Evolutionary conservation across 2,888 invertebrate genomes (phyloP).

Genomic region (Brachyopa scutellaris): DNA sequence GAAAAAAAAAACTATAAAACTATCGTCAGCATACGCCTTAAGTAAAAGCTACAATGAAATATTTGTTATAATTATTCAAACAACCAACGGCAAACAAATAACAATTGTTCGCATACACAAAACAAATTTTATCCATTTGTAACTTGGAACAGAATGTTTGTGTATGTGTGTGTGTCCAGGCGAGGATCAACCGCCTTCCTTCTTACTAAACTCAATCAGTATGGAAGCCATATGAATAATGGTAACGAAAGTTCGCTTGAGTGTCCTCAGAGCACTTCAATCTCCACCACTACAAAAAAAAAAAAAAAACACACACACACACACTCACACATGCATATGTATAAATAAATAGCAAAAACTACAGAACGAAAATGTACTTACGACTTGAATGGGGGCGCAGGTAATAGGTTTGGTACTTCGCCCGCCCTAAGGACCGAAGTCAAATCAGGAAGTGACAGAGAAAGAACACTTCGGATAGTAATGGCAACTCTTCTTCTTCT

Average conservation of each 20-base stretch:
- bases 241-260: constrained; percentile 52
- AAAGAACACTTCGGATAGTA: constrained; percentile 37
- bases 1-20: too few species aligned
- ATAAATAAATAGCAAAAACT: constrained; percentile 22
- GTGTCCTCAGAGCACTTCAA: constrained; percentile 50
- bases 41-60: too few species aligned
- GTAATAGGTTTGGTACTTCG: too few species aligned
- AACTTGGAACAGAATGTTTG: too few species aligned
- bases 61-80: constrained; percentile 60
- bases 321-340: too few species aligned
- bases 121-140: constrained; percentile 4
- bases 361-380: too few species aligned
- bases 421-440: too few species aligned
- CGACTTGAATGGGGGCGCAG: too few species aligned
- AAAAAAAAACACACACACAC: too few species aligned
- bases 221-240: constrained; percentile 58
- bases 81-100: constrained; percentile 10
- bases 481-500: too few species aligned
- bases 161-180: too few species aligned
- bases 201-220: constrained; percentile 22
- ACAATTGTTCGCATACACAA: constrained; percentile 4
- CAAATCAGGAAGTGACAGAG: constrained; percentile 56
- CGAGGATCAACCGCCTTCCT: constrained; percentile 13
- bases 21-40: too few species aligned
- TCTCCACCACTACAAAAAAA: neutral